These are phyloP conservation scores for Scylla paramamosain DNA, from an alignment of 1,140 invertebrate species.

Conservation along the genomic window DNA sequence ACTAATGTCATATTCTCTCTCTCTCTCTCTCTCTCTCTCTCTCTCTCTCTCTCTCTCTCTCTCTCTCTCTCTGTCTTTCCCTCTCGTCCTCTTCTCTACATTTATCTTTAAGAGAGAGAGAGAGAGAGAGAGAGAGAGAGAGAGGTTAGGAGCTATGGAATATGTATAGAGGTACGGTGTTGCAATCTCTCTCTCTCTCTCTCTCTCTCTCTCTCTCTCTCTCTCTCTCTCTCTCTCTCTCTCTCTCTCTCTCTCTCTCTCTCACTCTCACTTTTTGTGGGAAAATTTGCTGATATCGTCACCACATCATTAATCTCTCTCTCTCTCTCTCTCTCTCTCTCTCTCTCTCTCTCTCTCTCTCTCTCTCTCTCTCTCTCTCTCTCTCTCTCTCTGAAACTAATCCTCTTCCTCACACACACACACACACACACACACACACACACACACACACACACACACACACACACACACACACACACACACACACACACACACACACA, in stretches of 20 bases:
- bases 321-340: neutral
- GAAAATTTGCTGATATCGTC: neutral
- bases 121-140: neutral
- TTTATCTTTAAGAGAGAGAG: slow-evolving; percentile 29
- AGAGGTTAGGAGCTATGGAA: neutral
- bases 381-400: neutral
- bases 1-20: neutral
- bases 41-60: no score
- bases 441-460: neutral
- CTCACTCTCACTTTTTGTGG: neutral
- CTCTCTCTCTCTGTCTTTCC: no score
- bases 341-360: neutral
- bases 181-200: no score
- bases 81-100: no score
- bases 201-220: neutral
- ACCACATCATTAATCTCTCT: neutral
- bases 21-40: neutral
- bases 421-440: slow-evolving; percentile 18
- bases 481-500: neutral
- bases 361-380: neutral
- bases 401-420: neutral
- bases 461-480: neutral
- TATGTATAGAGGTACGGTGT: no score
- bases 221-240: neutral
- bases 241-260: neutral